Conservation (phyloP, 2,113 vertebrate genomes). For the Bubalus kerabau region DNA sequence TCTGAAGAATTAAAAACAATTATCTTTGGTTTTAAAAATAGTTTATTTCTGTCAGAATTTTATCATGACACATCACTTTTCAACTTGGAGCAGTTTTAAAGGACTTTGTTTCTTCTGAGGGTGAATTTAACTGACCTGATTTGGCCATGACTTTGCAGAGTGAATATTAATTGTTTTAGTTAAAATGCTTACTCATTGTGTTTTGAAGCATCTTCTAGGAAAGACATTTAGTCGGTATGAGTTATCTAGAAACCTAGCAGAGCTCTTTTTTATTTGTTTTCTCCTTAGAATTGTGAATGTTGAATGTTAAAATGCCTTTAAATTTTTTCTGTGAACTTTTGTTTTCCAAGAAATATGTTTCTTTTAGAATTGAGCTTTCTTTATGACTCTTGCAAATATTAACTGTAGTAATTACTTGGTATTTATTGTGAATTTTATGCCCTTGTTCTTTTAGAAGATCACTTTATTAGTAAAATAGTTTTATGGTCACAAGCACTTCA, state of each 20-base stretch:
- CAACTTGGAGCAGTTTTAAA: conserved; percentile 42
- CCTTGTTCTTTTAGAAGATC: conserved; percentile 14
- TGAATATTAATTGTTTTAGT: conserved; percentile 63
- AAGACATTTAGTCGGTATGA: conserved; percentile 1
- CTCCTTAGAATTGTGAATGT: not conserved
- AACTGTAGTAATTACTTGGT: not conserved
- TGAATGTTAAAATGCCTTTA: not conserved
- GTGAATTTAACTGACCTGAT: conserved; percentile 62
- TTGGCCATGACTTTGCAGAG: conserved; percentile 43
- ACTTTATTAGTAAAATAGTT: not conserved
- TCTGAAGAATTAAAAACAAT: conserved; percentile 66
- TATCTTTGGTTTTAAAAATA: conserved; percentile 62
- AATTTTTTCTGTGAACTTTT: conserved; percentile 23
- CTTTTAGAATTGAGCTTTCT: conserved; percentile 31
- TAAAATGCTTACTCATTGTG: conserved; percentile 25
- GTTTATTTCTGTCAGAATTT: conserved; percentile 47
- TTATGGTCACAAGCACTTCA: not conserved
- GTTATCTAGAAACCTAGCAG: conserved; percentile 20
- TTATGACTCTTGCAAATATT: conserved; percentile 4
- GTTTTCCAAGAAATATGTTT: conserved; percentile 16
- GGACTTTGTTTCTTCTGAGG: conserved; percentile 55
- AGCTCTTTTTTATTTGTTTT: conserved; percentile 14
- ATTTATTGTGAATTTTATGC: conserved; percentile 2
- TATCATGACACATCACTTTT: conserved; percentile 53
- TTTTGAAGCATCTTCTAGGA: conserved; percentile 49